Evolutionary conservation across 2,797 vertebrate species (phyloP), one percentile per base, ranked within the genome.

Genomic region (Simalia tracyae): DNA sequence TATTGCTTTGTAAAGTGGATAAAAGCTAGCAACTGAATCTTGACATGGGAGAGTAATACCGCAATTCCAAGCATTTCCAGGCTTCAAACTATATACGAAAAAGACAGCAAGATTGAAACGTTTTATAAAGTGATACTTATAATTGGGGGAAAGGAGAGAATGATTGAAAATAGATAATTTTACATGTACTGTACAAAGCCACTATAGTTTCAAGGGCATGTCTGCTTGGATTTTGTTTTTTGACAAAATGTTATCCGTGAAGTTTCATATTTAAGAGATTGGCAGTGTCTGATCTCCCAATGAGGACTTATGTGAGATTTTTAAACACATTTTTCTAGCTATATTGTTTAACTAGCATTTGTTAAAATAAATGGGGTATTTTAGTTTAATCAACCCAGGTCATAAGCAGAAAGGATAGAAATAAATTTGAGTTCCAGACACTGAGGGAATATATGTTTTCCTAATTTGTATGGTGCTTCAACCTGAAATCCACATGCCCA

Each of bases 381-480:
- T 91, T 22, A 6, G 10, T 64, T 89, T 86, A 57, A 56, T 86
- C 64, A 81, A 17, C 15, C 1, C 0, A 24, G 36, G 8, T 61
- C 72, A 46, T 59, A 88, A 87, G 54, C 56, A 22, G 11, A 56
- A 91, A 14, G 28, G 24, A 15, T 14, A 87, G 68, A 91, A 90
- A 93, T 87, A 50, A 87, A 63, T n/a, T 63, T 31, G 22, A 26
- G 42, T 0, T 1, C 31, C 88, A 92, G 59, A 11, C 11, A 61
- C 2, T 1, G 0, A 0, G 36, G 59, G 66, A 91, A 92, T 0
- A 0, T 86, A 3, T 5, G 9, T 12, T 19, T 9, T 92, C 61
- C 15, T 84, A 46, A n/a, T 89, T 87, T 57, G 36, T 88, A 87
- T 89, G 88, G 87, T 42, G 8, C 88, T 91, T 95, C 84, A 94